phyloP scores from a whole-genome alignment of 1,140 invertebrate species.

The Tetramorium alpestre region DNA sequence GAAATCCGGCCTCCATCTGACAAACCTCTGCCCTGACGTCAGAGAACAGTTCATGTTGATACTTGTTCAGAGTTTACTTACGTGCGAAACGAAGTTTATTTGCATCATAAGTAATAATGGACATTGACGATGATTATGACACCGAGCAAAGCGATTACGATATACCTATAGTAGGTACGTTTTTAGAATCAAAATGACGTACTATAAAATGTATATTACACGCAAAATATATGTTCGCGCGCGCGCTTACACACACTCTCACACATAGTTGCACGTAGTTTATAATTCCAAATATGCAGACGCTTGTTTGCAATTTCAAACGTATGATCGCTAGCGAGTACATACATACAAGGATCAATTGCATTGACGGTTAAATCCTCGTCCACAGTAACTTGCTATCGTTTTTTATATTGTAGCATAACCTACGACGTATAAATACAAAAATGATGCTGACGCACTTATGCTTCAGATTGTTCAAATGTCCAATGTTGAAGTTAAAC shows the following conservation, averaged over 20 bases:
- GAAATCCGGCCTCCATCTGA: background rate
- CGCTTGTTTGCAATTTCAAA: background rate
- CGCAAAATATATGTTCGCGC: no score
- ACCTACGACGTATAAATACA: background rate
- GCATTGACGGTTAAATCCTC: background rate
- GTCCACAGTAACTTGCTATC: constrained; percentile 7
- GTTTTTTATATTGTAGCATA: constrained; percentile 1
- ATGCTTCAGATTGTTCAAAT: background rate
- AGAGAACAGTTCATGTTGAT: background rate
- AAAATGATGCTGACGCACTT: constrained; percentile 19
- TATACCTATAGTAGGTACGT: constrained; percentile 31
- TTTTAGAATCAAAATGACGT: background rate
- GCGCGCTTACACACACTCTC: no score
- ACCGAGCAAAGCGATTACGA: constrained; percentile 29
- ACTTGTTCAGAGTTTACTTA: background rate
- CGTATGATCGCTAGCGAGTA: background rate
- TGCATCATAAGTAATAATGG: background rate
- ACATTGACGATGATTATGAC: constrained; percentile 26
- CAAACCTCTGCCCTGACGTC: background rate
- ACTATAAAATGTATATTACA: background rate
- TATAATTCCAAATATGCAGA: background rate
- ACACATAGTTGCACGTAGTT: no score
- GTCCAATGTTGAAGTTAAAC: constrained; percentile 33
- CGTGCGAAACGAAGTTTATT: background rate
- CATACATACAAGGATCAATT: background rate